Conservation (phyloP, 2,113 vertebrate species). For the Saccopteryx leptura region DNA sequence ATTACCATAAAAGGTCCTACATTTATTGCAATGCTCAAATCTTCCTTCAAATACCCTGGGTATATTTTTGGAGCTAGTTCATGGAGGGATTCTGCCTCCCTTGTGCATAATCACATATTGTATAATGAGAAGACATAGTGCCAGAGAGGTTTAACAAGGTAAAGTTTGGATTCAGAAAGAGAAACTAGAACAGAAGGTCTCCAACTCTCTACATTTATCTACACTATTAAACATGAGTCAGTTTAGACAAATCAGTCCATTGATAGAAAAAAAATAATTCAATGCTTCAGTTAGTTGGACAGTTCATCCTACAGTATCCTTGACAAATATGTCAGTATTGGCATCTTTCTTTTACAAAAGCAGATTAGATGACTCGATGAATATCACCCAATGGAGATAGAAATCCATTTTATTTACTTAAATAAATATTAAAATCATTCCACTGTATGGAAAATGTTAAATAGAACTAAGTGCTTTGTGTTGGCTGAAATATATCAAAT, state of each 20-base stretch:
- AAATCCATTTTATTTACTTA: constrained; percentile 49
- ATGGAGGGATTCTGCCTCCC: constrained; percentile 28
- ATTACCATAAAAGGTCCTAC: constrained; percentile 6
- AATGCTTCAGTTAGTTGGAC: constrained; percentile 23
- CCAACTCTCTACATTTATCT: neutral
- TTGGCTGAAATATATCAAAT: constrained; percentile 52
- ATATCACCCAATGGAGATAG: constrained; percentile 42
- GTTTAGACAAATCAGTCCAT: neutral
- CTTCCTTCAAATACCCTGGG: neutral
- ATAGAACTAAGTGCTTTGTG: constrained; percentile 35
- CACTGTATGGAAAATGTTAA: constrained; percentile 46
- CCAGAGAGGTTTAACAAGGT: neutral
- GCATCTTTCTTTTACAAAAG: constrained; percentile 56
- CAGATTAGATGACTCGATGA: constrained; percentile 51
- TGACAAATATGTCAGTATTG: constrained; percentile 48
- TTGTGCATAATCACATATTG: constrained; percentile 16
- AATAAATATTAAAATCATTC: constrained; percentile 55
- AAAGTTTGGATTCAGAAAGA: constrained; percentile 43
- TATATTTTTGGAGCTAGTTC: constrained; percentile 22
- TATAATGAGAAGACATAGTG: constrained; percentile 43
- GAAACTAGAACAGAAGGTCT: constrained; percentile 17
- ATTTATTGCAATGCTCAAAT: neutral
- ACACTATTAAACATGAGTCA: constrained; percentile 9
- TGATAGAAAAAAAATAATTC: neutral
- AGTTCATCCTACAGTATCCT: constrained; percentile 6